Evolutionary conservation across 1,140 invertebrate genomes (phyloP).

Genomic region (Meloidogyne hapla): DNA sequence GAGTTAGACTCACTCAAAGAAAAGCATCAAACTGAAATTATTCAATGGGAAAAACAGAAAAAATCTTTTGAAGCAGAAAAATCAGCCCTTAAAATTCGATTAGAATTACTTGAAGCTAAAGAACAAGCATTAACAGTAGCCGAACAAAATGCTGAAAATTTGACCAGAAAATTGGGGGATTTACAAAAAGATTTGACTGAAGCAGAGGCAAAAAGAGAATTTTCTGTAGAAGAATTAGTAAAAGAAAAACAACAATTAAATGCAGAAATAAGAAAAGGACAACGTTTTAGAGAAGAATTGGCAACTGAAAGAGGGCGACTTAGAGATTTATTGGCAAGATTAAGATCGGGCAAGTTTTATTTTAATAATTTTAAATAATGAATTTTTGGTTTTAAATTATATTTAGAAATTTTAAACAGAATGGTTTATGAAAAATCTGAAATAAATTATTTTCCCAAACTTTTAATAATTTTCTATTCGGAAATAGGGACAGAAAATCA

Average conservation of each 20-base stretch:
- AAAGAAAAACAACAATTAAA: slow-evolving; percentile 18
- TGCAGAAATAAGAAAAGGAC: slow-evolving; percentile 23
- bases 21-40: slow-evolving; percentile 8
- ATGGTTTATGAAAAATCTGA: no score
- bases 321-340: slow-evolving; percentile 37
- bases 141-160: slow-evolving; percentile 31
- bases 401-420: no score
- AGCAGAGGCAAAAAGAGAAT: background rate
- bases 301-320: slow-evolving; percentile 33
- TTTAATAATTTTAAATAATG: background rate
- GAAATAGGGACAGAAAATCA: no score
- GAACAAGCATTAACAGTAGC: slow-evolving; percentile 20
- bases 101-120: slow-evolving; percentile 41
- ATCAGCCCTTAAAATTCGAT: slow-evolving; percentile 17
- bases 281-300: slow-evolving; percentile 43
- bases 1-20: slow-evolving; percentile 40
- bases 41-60: slow-evolving; percentile 28
- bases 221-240: background rate
- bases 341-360: slow-evolving; percentile 33
- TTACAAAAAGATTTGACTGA: slow-evolving; percentile 31
- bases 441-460: no score
- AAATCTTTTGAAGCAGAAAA: slow-evolving; percentile 35
- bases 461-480: no score
- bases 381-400: no score
- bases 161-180: slow-evolving; percentile 28